phyloP scores from a whole-genome alignment of 2,113 vertebrate genomes.

The Prunella himalayana region DNA sequence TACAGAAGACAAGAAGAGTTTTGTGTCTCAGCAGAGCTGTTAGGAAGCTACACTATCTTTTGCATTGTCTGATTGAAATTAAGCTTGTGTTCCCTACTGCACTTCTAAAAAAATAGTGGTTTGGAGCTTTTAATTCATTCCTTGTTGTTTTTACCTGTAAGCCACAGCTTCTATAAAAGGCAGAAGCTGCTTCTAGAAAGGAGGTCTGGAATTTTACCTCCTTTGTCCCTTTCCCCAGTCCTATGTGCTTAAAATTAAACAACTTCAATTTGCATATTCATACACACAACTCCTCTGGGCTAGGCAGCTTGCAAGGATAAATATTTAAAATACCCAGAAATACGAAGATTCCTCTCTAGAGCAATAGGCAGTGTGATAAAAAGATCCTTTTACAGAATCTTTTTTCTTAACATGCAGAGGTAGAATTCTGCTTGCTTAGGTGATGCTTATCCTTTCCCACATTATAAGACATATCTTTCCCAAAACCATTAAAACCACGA shows the following conservation, averaged over 20 bases:
- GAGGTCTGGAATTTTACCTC: neutral
- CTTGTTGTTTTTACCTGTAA: neutral
- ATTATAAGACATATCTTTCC: neutral
- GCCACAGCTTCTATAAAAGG: neutral
- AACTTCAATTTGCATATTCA: neutral
- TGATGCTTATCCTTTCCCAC: neutral
- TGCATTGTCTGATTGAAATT: neutral
- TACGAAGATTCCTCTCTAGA: neutral
- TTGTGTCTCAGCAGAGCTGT: neutral
- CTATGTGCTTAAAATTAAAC: neutral
- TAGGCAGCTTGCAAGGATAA: neutral
- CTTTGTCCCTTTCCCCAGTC: neutral
- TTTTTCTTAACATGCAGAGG: neutral
- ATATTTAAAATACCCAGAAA: constrained; percentile 33
- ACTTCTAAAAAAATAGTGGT: neutral
- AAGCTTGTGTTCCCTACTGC: neutral
- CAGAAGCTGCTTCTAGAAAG: neutral
- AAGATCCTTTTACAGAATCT: neutral
- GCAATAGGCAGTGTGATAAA: neutral
- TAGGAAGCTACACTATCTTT: neutral
- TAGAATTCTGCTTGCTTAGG: neutral
- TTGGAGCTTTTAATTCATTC: neutral
- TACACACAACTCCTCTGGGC: neutral
- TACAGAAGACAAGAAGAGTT: neutral
- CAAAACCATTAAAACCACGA: neutral